Evolutionary conservation across 2,888 invertebrate species (phyloP).

Genomic region (Xestia rhomboidea): DNA sequence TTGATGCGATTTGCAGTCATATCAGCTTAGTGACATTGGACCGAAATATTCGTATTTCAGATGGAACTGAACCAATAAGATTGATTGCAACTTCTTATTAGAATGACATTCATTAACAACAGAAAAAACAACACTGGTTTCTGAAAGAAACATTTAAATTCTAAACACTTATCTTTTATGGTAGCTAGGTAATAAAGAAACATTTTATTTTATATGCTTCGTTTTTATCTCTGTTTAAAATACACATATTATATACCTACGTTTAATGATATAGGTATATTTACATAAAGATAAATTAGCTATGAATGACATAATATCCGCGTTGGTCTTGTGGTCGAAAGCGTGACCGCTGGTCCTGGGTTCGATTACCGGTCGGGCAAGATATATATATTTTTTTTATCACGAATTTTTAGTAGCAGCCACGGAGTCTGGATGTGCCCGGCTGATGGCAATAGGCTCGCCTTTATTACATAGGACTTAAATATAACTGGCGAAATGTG

Average conservation of each 20-base stretch:
- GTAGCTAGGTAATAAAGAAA: constrained; percentile 3
- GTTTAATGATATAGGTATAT: not conserved
- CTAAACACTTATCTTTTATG: not conserved
- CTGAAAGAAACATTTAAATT: constrained; percentile 3
- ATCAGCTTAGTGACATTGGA: not conserved
- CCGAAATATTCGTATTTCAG: not conserved
- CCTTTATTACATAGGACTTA: no score
- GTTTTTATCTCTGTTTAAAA: constrained; percentile 19
- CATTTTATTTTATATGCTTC: constrained; percentile 12
- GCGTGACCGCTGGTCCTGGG: no score
- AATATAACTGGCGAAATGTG: no score
- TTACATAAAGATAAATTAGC: constrained; percentile 3
- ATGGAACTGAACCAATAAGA: not conserved
- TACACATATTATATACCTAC: not conserved
- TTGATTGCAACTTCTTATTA: not conserved
- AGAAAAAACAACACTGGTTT: not conserved
- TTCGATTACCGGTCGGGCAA: no score
- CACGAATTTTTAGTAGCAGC: no score
- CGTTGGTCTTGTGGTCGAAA: no score
- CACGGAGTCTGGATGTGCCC: no score
- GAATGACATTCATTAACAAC: not conserved
- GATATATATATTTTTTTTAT: no score
- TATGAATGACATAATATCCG: no score
- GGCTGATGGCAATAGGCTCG: no score
- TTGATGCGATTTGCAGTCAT: not conserved